Conservation (phyloP, 2,797 vertebrate species). For the Dendrocincla fuliginosa region DNA sequence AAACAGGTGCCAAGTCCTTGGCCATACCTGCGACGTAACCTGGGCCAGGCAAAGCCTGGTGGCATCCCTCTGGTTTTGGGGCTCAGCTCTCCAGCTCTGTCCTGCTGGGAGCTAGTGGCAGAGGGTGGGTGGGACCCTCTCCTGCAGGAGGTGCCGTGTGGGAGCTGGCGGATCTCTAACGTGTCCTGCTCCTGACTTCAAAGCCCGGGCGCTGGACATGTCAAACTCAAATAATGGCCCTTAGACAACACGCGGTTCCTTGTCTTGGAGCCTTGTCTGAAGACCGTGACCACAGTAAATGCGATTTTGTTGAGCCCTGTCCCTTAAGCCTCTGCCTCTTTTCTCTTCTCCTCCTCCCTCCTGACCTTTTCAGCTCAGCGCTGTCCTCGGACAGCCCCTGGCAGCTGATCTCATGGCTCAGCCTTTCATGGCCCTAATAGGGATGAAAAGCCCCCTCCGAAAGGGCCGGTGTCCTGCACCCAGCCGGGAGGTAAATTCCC, state of each 20-base stretch:
- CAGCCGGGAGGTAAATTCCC: constrained; percentile 52
- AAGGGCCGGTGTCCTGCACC: constrained; percentile 37
- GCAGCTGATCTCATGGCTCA: constrained; percentile 67
- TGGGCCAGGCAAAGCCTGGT: background rate
- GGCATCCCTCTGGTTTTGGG: background rate
- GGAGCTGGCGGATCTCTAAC: background rate
- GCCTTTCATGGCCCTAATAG: constrained; percentile 61
- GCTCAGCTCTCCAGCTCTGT: background rate
- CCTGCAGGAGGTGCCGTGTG: background rate
- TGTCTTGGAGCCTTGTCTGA: constrained; percentile 66
- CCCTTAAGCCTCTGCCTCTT: constrained; percentile 60
- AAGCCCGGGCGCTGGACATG: constrained; percentile 13
- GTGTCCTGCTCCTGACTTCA: constrained; percentile 44
- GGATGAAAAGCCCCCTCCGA: constrained; percentile 64
- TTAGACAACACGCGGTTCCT: constrained; percentile 42
- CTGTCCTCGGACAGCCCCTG: constrained; percentile 57
- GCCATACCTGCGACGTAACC: background rate
- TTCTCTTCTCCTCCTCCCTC: constrained; percentile 63
- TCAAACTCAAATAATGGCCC: constrained; percentile 64
- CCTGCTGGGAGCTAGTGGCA: background rate
- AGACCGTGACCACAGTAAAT: constrained; percentile 71
- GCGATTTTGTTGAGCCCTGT: constrained; percentile 71
- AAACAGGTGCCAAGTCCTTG: background rate
- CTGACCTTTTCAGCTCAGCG: constrained; percentile 54
- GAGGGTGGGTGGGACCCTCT: background rate